Conservation (phyloP, 2,888 invertebrate genomes). For the Harpagoxenus sublaevis region DNA sequence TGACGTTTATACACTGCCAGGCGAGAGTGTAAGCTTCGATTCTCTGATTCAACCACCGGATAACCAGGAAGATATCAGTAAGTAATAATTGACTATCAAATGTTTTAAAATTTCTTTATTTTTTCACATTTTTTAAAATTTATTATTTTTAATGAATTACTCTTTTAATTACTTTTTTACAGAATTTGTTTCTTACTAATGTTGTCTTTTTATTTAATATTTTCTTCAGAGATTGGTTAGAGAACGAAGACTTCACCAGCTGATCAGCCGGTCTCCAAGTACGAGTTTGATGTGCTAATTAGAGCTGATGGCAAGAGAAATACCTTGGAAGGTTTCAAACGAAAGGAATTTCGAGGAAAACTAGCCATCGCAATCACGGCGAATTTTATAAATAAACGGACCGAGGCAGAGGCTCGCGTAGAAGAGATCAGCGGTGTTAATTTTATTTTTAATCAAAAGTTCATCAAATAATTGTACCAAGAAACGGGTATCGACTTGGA, state of each 20-base stretch:
- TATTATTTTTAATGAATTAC: neutral
- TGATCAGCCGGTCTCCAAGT: constrained; percentile 96
- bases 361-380: constrained; percentile 99
- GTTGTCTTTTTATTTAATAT: neutral
- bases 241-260: constrained; percentile 91
- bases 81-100: constrained; percentile 78
- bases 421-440: constrained; percentile 99
- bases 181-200: neutral
- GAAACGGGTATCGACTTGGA: constrained; percentile 98
- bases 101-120: too few relatives aligned
- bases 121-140: neutral
- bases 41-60: constrained; percentile 92
- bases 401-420: constrained; percentile 97
- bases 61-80: constrained; percentile 88
- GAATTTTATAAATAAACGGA: constrained; percentile 98
- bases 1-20: neutral
- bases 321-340: constrained; percentile 96
- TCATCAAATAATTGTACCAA: constrained; percentile 97
- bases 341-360: constrained; percentile 98
- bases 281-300: constrained; percentile 98
- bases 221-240: constrained; percentile 92
- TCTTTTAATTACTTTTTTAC: neutral
- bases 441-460: constrained; percentile 99
- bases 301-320: constrained; percentile 99
- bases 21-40: constrained; percentile 96